Conservation (phyloP, 2,888 invertebrate species). For the Sycophila texana region DNA sequence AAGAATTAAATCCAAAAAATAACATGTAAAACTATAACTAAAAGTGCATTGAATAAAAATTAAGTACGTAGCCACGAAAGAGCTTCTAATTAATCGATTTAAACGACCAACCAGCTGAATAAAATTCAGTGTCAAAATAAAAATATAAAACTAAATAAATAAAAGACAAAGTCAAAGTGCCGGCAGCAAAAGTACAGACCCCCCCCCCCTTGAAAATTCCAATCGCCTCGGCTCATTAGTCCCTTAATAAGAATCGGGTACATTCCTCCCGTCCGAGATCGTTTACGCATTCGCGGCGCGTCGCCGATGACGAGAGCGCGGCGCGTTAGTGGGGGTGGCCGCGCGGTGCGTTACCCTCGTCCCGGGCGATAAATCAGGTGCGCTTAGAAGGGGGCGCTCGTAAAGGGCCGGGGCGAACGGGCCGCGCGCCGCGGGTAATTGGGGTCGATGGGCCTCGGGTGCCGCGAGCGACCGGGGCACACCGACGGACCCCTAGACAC, state of each 20-base stretch:
- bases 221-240: too few relatives aligned
- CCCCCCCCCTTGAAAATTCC: too few relatives aligned
- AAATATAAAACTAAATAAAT: too few relatives aligned
- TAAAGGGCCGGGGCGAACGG: conserved; percentile 7
- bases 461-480: background rate
- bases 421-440: conserved; percentile 36
- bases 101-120: too few relatives aligned
- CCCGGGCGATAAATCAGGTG: conserved; percentile 29
- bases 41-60: too few relatives aligned
- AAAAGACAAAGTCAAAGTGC: too few relatives aligned
- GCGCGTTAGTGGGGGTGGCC: background rate
- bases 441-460: conserved; percentile 35
- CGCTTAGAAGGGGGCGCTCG: conserved; percentile 31
- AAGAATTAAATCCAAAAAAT: too few relatives aligned
- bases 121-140: too few relatives aligned
- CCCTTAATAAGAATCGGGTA: background rate
- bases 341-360: background rate
- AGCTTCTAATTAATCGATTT: too few relatives aligned
- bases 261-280: background rate
- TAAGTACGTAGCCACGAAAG: too few relatives aligned
- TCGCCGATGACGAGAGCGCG: background rate
- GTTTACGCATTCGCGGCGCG: conserved; percentile 9
- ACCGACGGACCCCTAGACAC: conserved; percentile 18
- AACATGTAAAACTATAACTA: too few relatives aligned
- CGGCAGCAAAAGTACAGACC: too few relatives aligned